Conservation (phyloP, 2,888 invertebrate species). For the Ochlodes sylvanus region DNA sequence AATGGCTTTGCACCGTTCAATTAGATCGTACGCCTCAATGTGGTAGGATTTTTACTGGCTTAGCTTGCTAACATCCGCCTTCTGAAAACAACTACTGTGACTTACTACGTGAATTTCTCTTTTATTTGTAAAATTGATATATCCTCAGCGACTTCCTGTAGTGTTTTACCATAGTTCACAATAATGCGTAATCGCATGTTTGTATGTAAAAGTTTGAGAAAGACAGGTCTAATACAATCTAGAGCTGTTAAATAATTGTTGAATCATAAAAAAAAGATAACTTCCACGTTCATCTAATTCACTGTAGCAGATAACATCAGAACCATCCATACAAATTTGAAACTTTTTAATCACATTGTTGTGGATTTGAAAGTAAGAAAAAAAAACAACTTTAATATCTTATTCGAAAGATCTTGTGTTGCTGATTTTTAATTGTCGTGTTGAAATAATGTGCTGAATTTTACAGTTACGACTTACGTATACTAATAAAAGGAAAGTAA, state of each 20-base stretch:
- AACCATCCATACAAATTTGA: slow-evolving; percentile 19
- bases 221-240: slow-evolving; percentile 16
- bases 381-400: neutral
- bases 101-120: no score
- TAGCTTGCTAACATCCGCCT: no score
- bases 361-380: slow-evolving; percentile 2
- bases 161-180: no score
- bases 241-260: slow-evolving; percentile 33
- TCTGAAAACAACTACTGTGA: no score
- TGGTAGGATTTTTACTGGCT: no score
- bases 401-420: slow-evolving; percentile 6
- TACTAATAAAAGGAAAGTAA: slow-evolving; percentile 4
- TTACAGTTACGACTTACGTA: neutral
- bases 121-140: no score
- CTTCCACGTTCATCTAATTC: slow-evolving; percentile 36
- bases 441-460: slow-evolving; percentile 7
- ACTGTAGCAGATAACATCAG: slow-evolving; percentile 28
- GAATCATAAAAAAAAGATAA: slow-evolving; percentile 34
- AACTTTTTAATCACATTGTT: slow-evolving; percentile 20
- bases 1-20: no score
- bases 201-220: neutral
- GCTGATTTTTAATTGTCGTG: neutral
- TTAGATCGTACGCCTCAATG: no score
- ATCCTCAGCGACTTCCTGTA: no score
- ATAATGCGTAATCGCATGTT: no score